A percentile compares a stretch with the other conserved stretches of the same genome.
Evolutionary conservation across 1,140 invertebrate genomes (phyloP).

Genomic region (Macrobrachium nipponense): DNA sequence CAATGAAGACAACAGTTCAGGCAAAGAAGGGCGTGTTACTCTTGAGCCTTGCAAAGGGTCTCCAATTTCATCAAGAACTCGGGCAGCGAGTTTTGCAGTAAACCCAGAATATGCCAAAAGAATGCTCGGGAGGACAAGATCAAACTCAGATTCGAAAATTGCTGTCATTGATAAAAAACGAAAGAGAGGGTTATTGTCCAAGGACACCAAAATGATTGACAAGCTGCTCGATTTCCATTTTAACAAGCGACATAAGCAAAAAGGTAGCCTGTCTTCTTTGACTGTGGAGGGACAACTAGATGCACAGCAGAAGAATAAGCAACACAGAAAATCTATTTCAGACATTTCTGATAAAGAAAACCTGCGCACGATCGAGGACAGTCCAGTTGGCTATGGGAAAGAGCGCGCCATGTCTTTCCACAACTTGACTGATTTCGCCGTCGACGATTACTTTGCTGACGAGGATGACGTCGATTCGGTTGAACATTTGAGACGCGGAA

Average conservation of each 20-base stretch:
- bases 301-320: background rate
- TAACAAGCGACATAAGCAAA: constrained; percentile 3
- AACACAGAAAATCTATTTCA: no score
- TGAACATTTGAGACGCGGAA: background rate
- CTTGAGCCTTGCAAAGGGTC: background rate
- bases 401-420: constrained; percentile 26
- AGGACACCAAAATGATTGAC: constrained; percentile 24
- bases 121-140: constrained; percentile 14
- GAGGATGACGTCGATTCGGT: background rate
- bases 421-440: constrained; percentile 40
- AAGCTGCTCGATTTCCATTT: constrained; percentile 27
- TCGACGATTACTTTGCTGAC: constrained; percentile 31
- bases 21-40: background rate
- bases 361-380: background rate
- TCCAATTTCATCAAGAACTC: background rate
- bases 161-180: constrained; percentile 20
- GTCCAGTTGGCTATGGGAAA: background rate
- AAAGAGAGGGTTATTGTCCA: background rate
- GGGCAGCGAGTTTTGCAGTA: no score
- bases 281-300: background rate
- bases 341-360: background rate
- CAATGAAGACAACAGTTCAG: background rate
- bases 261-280: constrained; percentile 34
- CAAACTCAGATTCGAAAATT: constrained; percentile 42
- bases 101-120: no score